Conservation (phyloP, 2,888 invertebrate species). For the Diogma glabrata region DNA sequence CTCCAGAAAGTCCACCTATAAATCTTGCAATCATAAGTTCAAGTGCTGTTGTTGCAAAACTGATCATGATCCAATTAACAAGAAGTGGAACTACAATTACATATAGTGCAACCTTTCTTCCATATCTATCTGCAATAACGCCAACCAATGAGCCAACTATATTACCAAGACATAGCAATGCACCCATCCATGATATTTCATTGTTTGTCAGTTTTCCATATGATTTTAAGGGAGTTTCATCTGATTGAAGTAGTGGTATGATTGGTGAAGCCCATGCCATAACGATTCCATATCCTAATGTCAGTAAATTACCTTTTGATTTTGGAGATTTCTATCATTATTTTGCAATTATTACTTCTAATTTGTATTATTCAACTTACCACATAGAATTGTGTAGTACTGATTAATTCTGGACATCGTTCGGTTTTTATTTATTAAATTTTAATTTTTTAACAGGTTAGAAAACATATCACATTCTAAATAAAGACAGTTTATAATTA, state of each 20-base stretch:
- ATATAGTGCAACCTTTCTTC: constrained; percentile 12
- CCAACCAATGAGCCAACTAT: constrained; percentile 14
- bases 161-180: constrained; percentile 14
- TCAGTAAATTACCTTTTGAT: constrained; percentile 8
- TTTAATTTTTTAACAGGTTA: no score
- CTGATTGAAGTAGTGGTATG: constrained; percentile 12
- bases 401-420: no score
- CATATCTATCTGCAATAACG: constrained; percentile 11
- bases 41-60: constrained; percentile 21
- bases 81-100: constrained; percentile 14
- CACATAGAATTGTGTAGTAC: no score
- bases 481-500: no score
- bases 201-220: constrained; percentile 9
- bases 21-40: constrained; percentile 22
- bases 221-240: constrained; percentile 13
- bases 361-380: no score
- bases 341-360: no score
- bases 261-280: constrained; percentile 16
- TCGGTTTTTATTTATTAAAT: no score
- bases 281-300: constrained; percentile 11
- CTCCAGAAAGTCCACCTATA: constrained; percentile 28
- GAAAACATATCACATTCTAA: no score
- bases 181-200: constrained; percentile 13
- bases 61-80: constrained; percentile 29
- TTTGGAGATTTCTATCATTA: no score